Conservation (phyloP, 2,113 vertebrate species). For the Scophthalmus maximus region DNA sequence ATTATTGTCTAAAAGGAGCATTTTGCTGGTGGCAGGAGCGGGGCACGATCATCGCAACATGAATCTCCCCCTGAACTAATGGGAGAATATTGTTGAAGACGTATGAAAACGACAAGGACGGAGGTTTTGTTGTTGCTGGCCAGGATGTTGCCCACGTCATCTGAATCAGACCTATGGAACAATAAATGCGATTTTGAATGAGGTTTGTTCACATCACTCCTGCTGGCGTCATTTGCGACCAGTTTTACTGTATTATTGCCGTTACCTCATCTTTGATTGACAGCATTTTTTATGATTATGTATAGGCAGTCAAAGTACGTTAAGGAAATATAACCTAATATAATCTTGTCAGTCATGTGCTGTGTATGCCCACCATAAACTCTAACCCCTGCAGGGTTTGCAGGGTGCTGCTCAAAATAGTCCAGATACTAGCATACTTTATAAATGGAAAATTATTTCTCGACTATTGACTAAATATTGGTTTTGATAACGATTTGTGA, state of each 20-base stretch:
- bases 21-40: constrained; percentile 1
- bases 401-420: too few species aligned
- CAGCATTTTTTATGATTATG: background rate
- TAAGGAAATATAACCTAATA: background rate
- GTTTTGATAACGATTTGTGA: background rate
- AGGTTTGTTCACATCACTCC: background rate
- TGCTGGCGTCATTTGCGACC: background rate
- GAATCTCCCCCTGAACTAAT: background rate
- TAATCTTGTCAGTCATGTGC: background rate
- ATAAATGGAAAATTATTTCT: too few species aligned
- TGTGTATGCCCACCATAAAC: background rate
- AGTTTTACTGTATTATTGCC: constrained; percentile 3
- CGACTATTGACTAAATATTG: background rate
- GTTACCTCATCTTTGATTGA: background rate
- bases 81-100: background rate
- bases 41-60: background rate
- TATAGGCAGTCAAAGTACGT: background rate
- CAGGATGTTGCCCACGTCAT: constrained; percentile 11
- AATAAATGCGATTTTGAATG: too few species aligned
- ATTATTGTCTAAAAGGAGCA: constrained; percentile 5
- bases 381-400: background rate
- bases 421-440: too few species aligned
- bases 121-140: constrained; percentile 2
- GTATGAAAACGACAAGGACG: background rate
- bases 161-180: too few species aligned